Evolutionary conservation across 2,888 invertebrate genomes (phyloP).

Genomic region (Lasioglossum morio): DNA sequence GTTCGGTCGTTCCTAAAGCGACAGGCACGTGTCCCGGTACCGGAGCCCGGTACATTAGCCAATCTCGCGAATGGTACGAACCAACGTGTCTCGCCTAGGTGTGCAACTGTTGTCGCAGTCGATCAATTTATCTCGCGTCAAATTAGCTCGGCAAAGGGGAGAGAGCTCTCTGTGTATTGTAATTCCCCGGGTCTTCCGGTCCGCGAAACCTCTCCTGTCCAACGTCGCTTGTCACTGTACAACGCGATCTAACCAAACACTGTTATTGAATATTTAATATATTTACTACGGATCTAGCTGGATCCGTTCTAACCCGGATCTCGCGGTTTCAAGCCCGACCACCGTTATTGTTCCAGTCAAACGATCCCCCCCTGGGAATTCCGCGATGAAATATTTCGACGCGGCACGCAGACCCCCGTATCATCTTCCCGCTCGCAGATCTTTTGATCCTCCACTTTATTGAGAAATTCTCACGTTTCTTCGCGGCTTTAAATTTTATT

Average conservation of each 20-base stretch:
- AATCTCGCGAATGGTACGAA: conserved; percentile 19
- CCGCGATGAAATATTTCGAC: neutral
- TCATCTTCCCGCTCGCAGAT: neutral
- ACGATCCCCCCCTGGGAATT: neutral
- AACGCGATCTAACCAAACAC: neutral
- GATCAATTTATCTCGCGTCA: conserved; percentile 48
- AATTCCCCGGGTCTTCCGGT: conserved; percentile 16
- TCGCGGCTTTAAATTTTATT: neutral
- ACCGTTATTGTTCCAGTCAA: neutral
- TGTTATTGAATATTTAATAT: neutral
- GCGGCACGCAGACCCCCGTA: neutral
- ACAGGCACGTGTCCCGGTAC: neutral
- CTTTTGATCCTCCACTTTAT: neutral
- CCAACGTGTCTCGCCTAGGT: conserved; percentile 6
- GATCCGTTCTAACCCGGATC: neutral
- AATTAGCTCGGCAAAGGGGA: conserved; percentile 33
- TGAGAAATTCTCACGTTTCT: neutral
- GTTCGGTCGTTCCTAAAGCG: neutral
- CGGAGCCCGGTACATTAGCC: neutral
- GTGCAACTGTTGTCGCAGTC: conserved; percentile 30
- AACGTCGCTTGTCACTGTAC: neutral
- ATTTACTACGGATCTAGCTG: neutral
- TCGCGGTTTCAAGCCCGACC: neutral
- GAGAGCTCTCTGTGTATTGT: conserved; percentile 23
- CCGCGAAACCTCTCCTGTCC: neutral